phyloP scores from a whole-genome alignment of 2,888 invertebrate species.

The Hypena proboscidalis region DNA sequence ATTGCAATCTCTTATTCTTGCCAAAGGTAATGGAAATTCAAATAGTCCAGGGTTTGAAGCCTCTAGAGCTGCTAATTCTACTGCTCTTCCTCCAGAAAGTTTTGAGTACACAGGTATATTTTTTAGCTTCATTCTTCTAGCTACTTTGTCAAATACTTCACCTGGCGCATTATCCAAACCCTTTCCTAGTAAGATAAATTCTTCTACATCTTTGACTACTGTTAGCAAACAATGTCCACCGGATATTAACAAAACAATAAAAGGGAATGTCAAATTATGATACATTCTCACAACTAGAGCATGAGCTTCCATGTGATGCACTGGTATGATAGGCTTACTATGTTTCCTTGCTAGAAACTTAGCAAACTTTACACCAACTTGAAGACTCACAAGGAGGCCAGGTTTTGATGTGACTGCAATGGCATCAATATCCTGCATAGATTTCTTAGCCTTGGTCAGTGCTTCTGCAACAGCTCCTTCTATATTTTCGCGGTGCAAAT shows the following conservation, averaged over 20 bases:
- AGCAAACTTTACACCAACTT: conserved; percentile 93
- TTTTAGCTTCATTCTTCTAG: conserved; percentile 92
- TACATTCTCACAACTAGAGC: conserved; percentile 94
- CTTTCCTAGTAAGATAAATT: conserved; percentile 92
- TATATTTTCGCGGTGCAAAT: conserved; percentile 92
- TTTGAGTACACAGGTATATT: conserved; percentile 90
- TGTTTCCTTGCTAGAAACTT: conserved; percentile 88
- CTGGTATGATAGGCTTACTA: conserved; percentile 94
- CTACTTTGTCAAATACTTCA: conserved; percentile 96
- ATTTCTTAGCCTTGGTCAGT: conserved; percentile 85
- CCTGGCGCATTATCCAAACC: conserved; percentile 95
- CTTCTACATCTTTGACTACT: conserved; percentile 89
- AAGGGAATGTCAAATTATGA: conserved; percentile 92
- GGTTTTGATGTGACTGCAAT: conserved; percentile 97
- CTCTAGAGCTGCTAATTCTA: conserved; percentile 91
- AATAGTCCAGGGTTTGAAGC: conserved; percentile 88
- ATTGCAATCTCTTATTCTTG: conserved; percentile 90
- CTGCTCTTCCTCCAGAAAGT: conserved; percentile 93
- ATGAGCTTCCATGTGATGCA: conserved; percentile 99
- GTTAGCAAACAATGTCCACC: conserved; percentile 96
- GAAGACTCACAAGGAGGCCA: conserved; percentile 91
- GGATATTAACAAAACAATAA: conserved; percentile 94
- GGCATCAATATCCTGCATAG: conserved; percentile 90
- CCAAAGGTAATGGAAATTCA: conserved; percentile 88
- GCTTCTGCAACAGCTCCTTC: conserved; percentile 89